A percentile compares a stretch with the other conserved stretches of the same genome.
These are phyloP conservation scores for Ooceraea biroi DNA, from an alignment of 1,140 invertebrate species.

Conservation along the genomic window DNA sequence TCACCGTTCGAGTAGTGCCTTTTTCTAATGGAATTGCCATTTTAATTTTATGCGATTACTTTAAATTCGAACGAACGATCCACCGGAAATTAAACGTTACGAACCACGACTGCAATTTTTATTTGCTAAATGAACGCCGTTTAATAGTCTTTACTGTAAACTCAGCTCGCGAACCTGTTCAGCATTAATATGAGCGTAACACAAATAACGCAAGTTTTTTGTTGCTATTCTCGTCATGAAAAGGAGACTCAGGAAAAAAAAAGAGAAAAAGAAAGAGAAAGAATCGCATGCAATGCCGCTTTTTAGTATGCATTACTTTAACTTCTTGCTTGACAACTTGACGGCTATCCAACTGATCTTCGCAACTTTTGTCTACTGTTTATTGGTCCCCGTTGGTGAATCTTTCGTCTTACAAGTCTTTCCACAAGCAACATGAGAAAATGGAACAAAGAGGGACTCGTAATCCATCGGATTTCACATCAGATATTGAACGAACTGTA, in stretches of 20 bases:
- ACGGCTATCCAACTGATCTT: background rate
- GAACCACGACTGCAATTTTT: background rate
- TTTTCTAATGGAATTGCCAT: slow-evolving; percentile 59
- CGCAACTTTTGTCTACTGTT: slow-evolving; percentile 12
- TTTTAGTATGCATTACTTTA: background rate
- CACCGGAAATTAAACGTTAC: slow-evolving; percentile 9
- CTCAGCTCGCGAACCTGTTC: background rate
- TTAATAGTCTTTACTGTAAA: background rate
- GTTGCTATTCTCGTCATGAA: background rate
- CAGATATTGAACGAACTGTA: slow-evolving; percentile 53
- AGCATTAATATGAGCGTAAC: background rate
- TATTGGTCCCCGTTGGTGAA: too few relatives aligned
- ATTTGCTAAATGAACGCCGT: background rate
- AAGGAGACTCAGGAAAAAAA: background rate
- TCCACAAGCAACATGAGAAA: slow-evolving; percentile 19
- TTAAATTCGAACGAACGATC: background rate
- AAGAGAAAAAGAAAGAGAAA: background rate
- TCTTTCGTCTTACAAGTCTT: background rate
- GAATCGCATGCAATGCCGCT: background rate
- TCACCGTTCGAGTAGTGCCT: background rate
- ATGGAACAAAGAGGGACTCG: background rate
- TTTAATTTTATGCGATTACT: slow-evolving; percentile 58
- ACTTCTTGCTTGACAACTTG: background rate
- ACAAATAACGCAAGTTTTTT: background rate
- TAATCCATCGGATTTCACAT: slow-evolving; percentile 39